phyloP scores from a whole-genome alignment of 92 coral and sea anemone genomes.

The Scolanthus callimorphus region DNA sequence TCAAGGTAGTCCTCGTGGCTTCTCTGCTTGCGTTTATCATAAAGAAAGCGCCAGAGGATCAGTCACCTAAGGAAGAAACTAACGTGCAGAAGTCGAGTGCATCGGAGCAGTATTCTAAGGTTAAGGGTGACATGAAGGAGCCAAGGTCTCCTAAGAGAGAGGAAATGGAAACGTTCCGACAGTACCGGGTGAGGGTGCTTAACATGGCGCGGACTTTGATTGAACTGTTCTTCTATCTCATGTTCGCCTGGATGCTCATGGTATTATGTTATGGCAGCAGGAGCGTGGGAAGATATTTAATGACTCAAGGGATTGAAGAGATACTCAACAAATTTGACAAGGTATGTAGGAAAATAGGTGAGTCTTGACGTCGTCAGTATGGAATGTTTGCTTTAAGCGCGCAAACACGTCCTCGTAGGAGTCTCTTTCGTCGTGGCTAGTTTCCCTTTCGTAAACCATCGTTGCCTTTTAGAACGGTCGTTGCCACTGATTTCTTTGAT shows the following conservation, averaged over 20 bases:
- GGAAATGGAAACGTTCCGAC: conserved; percentile 60
- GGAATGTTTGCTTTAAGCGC: no score
- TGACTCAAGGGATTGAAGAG: conserved; percentile 63
- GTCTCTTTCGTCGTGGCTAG: no score
- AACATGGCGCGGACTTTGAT: conserved; percentile 69
- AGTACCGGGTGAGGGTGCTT: conserved; percentile 73
- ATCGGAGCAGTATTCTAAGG: conserved; percentile 17
- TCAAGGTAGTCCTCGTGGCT: conserved; percentile 84
- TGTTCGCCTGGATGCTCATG: conserved; percentile 80
- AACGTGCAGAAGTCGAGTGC: conserved; percentile 4
- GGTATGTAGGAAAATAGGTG: conserved; percentile 21
- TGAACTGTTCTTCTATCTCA: conserved; percentile 68
- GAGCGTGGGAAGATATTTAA: conserved; percentile 56
- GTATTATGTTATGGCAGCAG: conserved; percentile 77
- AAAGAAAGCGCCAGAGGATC: conserved; percentile 89
- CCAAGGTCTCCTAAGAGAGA: conserved; percentile 52
- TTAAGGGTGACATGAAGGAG: conserved; percentile 33
- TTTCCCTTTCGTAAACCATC: no score
- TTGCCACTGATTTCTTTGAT: no score
- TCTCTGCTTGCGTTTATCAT: conserved; percentile 71
- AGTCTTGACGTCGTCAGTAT: no score
- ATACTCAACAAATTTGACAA: conserved; percentile 57
- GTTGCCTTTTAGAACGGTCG: no score
- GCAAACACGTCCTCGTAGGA: no score
- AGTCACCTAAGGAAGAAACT: conserved; percentile 25